Conservation (phyloP, 2,113 vertebrate genomes). For the Mugil cephalus region DNA sequence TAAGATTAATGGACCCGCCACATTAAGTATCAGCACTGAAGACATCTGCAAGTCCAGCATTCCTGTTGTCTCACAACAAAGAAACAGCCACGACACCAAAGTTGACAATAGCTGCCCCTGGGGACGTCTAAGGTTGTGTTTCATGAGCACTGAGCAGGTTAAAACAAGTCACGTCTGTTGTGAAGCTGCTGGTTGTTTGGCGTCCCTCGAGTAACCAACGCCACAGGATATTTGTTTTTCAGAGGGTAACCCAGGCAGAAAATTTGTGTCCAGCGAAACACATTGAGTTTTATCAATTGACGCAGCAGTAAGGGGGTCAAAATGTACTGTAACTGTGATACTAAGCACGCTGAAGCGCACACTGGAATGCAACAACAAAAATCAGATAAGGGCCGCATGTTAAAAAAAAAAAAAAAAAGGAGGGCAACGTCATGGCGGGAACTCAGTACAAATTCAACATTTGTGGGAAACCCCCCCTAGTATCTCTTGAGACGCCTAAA, state of each 20-base stretch:
- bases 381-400: neutral
- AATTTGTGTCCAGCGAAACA: slow-evolving; percentile 54
- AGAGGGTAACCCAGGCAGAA: slow-evolving; percentile 63
- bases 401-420: no score
- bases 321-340: slow-evolving; percentile 38
- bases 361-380: neutral
- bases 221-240: slow-evolving; percentile 55
- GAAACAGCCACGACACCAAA: neutral
- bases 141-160: neutral
- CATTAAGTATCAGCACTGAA: neutral
- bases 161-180: neutral
- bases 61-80: slow-evolving; percentile 12
- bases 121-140: neutral
- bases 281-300: slow-evolving; percentile 37
- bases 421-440: neutral
- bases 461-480: neutral
- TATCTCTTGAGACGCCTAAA: neutral
- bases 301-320: slow-evolving; percentile 16
- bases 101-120: slow-evolving; percentile 7
- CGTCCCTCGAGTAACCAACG: slow-evolving; percentile 39
- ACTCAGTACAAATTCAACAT: neutral
- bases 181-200: slow-evolving; percentile 35
- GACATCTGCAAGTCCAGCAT: slow-evolving; percentile 1
- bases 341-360: slow-evolving; percentile 6
- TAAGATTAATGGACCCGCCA: neutral